These are phyloP conservation scores for Ranitomeya imitator DNA, from an alignment of 2,113 vertebrate species.

Conservation along the genomic window DNA sequence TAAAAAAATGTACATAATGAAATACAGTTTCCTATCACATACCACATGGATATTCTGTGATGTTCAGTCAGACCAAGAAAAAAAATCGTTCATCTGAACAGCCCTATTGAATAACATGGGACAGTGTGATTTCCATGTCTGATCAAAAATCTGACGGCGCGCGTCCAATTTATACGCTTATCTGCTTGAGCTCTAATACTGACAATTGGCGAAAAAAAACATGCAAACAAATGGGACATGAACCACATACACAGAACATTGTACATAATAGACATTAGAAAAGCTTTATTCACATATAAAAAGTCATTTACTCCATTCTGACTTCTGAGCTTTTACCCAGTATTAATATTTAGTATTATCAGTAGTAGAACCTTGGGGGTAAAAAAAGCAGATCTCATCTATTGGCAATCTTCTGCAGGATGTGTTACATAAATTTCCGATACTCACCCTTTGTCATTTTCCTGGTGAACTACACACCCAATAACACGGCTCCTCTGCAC, in stretches of 20 bases:
- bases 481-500: not conserved
- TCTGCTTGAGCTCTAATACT: too few species aligned
- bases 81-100: too few species aligned
- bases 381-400: not conserved
- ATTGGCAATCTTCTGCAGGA: not conserved
- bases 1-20: too few species aligned
- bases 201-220: not conserved
- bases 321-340: too few species aligned
- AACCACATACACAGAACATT: not conserved
- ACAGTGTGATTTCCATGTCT: too few species aligned
- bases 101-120: too few species aligned
- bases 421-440: not conserved
- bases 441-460: not conserved
- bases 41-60: too few species aligned
- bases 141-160: too few species aligned
- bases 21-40: too few species aligned
- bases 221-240: not conserved
- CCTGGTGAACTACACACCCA: not conserved
- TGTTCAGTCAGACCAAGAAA: too few species aligned
- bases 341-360: too few species aligned
- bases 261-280: not conserved
- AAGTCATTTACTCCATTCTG: not conserved
- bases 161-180: too few species aligned
- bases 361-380: not conserved
- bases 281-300: constrained; percentile 13